Base-by-base conservation (phyloP, 2,113 vertebrate species). In the Chauna torquata region DNA sequence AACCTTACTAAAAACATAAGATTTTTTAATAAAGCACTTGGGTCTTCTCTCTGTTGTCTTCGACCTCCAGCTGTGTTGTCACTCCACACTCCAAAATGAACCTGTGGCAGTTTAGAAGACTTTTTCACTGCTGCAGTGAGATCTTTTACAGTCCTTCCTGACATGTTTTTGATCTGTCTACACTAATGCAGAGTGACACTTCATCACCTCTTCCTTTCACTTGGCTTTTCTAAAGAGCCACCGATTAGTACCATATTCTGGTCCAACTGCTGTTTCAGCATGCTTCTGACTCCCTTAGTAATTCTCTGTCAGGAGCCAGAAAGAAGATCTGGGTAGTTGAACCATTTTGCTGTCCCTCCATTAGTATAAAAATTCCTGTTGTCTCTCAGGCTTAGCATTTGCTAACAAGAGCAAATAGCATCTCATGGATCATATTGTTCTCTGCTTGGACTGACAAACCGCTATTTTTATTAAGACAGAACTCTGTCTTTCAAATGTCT, bases 191-290 rank as follows among this genome's bases (percentile, higher is more conserved):
- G 17, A 55, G 28, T 36, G 49, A 14, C 42, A 28, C 17, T 8
- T 69, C 55, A 59, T 69, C 44, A 75, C 36, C 20, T 69, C 45
- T 75, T 47, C 45, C 30, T 55, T 70, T 88, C 68, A 42, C 69
- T 45, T 52, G 55, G 16, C 8, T n/a, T 70, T 91, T 34, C 32
- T 44, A 25, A 47, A 52, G 3, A 52, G 12, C 12, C 49, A 47
- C 5, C 32, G 62, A 5, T 52, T 57, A n/a, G 27, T 36, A 58
- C 34, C n/a, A 7, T 75, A 10, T 47, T 80, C 12, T 1, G 2
- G 8, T 40, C 28, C 42, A 38, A 17, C 0, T 0, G 49, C 38
- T 70, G 12, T 70, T 81, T 85, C 57, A 65, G 25, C 1, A 1
- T 54, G 18, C 32, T 87, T 83, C 47, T 52, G 54, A 36, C 30